phyloP scores from a whole-genome alignment of 2,797 vertebrate genomes.

The Ciconia nigra region DNA sequence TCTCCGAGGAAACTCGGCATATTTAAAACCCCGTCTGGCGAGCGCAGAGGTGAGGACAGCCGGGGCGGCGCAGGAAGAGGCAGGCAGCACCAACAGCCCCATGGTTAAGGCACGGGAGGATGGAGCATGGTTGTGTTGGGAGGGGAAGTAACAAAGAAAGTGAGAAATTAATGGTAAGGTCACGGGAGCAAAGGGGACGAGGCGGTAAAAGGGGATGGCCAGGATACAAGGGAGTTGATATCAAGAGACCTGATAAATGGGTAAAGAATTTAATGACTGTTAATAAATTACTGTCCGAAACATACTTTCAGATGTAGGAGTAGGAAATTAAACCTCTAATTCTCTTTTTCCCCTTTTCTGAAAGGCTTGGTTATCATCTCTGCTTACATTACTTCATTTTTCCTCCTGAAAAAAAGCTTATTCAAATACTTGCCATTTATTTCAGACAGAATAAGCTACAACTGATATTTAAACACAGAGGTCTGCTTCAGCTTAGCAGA shows the following conservation, averaged over 20 bases:
- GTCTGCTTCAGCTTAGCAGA: not conserved
- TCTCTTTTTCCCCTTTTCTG: not conserved
- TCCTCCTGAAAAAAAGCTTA: not conserved
- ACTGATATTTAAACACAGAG: not conserved
- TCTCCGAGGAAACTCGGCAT: fast-evolving
- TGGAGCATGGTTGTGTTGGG: not conserved
- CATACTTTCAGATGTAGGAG: not conserved
- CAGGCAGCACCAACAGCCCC: not conserved
- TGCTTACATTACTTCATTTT: not conserved
- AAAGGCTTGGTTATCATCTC: not conserved
- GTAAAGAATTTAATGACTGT: not conserved
- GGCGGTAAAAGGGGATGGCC: not conserved
- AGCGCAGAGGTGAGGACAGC: fast-evolving
- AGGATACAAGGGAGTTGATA: not conserved
- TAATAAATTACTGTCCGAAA: not conserved
- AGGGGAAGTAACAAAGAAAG: not conserved
- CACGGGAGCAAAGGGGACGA: fast-evolving
- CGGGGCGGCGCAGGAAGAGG: fast-evolving
- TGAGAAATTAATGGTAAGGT: not conserved
- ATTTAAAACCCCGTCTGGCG: fast-evolving
- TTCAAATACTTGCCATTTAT: not conserved
- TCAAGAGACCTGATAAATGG: not conserved
- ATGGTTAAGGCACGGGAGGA: not conserved
- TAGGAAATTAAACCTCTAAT: not conserved
- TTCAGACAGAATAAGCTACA: not conserved